These are phyloP conservation scores for Galbula dea DNA, from an alignment of 2,113 vertebrate species.

Conservation along the genomic window DNA sequence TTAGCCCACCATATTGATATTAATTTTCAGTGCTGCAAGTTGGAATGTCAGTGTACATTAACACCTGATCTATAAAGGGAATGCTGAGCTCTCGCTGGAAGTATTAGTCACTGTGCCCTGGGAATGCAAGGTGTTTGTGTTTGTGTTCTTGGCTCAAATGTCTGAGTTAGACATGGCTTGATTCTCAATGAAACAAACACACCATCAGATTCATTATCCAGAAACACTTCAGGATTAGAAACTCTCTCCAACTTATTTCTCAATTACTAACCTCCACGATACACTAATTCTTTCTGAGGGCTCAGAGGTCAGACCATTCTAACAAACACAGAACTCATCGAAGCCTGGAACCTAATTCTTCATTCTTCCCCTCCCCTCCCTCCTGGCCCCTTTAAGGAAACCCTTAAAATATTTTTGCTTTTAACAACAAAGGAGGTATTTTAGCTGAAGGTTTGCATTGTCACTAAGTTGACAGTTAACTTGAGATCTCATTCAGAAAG, in stretches of 20 bases:
- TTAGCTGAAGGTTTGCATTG: background rate
- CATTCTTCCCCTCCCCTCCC: background rate
- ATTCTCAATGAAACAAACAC: constrained; percentile 68
- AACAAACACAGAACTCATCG: background rate
- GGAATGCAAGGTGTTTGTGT: constrained; percentile 46
- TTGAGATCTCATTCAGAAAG: background rate
- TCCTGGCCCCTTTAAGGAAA: background rate
- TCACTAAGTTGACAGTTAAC: background rate
- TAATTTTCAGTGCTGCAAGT: constrained; percentile 73
- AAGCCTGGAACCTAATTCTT: background rate
- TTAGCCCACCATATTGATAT: constrained; percentile 66
- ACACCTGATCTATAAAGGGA: constrained; percentile 81
- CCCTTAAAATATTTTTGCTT: background rate
- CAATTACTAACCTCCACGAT: background rate
- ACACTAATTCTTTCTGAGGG: background rate
- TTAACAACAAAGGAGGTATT: background rate
- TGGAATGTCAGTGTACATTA: constrained; percentile 77
- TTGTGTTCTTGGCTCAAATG: constrained; percentile 58
- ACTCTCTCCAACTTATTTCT: background rate
- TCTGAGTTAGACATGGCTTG: constrained; percentile 45
- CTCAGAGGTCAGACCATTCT: background rate
- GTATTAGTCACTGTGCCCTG: constrained; percentile 70
- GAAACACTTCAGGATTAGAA: background rate
- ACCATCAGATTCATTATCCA: background rate
- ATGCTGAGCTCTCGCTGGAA: constrained; percentile 68